Base-by-base conservation (phyloP, 2,797 vertebrate genomes). In the Cyprinella venusta region DNA sequence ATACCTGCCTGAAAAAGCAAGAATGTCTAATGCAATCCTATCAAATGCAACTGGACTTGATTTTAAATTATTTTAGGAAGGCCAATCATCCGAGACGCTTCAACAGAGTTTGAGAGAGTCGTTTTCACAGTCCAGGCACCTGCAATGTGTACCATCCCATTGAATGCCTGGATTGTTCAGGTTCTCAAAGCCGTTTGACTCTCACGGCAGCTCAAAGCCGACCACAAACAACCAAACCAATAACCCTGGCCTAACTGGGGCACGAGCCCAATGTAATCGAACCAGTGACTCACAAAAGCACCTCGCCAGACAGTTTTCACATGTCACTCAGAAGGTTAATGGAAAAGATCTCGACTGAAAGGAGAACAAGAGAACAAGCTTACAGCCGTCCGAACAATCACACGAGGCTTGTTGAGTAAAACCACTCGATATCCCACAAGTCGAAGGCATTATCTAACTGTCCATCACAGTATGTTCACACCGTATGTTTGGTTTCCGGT, bases 311-410 rank as follows among this genome's bases (percentile, higher is more conserved):
- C 74, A 24, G 67, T 76, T 85, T 87, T 86, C 84, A 87, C 63
- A 74, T 74, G 80, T 45, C 54, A 74, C 63, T 84, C 72, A 33
- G 68, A 13, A 81, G 84, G 84, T 87, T 88, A 88, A 87, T 88
- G 82, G 88, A 87, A 87, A 88, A 84, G 79, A 70, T 63, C 78
- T 79, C 38, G 65, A 50, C 64, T 81, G 84, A 85, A 86, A 82
- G 65, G 40, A 80, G 70, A 80, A 59, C n/a, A 76, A 77, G 79
- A 75, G 65, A 36, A 71, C 45, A 63, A 76, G 81, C 79, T 84
- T 72, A 72, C 74, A 80, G 68, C 83, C 59, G 21, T 72, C 33
- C 69, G 5, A 40, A 84, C 30, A 8, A 42, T 33, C n/a, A 71
- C 70, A 65, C 80, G 19, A 76, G 45, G 50, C 42, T 72, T 84